Evolutionary conservation across 2,113 vertebrate genomes (phyloP).

Genomic region (Hiodon alosoides): DNA sequence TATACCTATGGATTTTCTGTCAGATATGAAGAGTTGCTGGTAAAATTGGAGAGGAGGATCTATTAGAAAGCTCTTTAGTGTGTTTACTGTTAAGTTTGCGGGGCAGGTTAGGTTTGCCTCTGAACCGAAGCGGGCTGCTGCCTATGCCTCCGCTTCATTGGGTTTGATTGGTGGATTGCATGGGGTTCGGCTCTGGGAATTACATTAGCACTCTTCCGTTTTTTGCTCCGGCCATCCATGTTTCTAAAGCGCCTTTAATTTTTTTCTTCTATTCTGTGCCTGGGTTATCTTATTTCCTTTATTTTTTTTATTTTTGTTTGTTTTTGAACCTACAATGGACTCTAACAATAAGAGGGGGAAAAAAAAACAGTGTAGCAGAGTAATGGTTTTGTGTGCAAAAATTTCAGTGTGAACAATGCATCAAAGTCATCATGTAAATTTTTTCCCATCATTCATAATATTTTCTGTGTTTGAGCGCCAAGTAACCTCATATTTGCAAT

Average conservation of each 20-base stretch:
- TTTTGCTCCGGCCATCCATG: constrained; percentile 26
- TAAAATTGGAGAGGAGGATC: constrained; percentile 89
- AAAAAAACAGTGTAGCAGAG: too few species aligned
- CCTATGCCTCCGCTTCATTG: constrained; percentile 28
- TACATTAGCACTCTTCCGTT: constrained; percentile 35
- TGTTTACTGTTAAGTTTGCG: constrained; percentile 69
- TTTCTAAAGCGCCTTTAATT: neutral
- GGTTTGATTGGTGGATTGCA: constrained; percentile 47
- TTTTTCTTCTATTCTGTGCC: neutral
- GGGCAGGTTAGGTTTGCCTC: constrained; percentile 53
- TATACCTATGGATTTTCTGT: constrained; percentile 98
- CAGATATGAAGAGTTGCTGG: constrained; percentile 88
- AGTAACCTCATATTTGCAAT: too few species aligned
- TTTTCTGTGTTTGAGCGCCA: too few species aligned
- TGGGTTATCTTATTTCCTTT: constrained; percentile 54
- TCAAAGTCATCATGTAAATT: too few species aligned
- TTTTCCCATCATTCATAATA: too few species aligned
- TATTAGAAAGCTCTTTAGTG: constrained; percentile 82
- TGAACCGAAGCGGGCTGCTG: neutral
- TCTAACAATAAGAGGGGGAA: too few species aligned
- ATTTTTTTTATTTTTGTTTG: constrained; percentile 11
- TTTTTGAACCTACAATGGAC: too few species aligned
- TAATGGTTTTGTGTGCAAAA: too few species aligned
- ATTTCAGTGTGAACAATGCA: too few species aligned
- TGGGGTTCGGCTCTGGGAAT: constrained; percentile 31